Base-by-base conservation (phyloP, 2,113 vertebrate species). In the Paracanthobrama guichenoti region DNA sequence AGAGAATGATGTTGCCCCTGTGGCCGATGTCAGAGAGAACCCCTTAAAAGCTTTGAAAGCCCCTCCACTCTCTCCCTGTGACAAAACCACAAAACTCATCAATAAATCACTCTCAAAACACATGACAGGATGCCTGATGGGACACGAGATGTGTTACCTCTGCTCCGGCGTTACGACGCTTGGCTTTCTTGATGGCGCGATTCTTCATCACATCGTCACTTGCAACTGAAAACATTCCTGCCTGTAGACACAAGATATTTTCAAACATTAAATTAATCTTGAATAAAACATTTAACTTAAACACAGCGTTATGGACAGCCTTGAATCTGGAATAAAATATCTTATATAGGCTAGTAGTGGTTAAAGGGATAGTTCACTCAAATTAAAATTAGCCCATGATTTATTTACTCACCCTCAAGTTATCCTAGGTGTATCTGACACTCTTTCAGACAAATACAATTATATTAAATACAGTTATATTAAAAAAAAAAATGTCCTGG, bases 41-140 rank as follows among this genome's bases (percentile, higher is more conserved):
- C 98, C 98, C 92, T 97, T 96, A 83, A 99, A 99, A 0, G 95
- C 95, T 92, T 97, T 98, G 90, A 99, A 98, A 46, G 97, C 93
- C n/a, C 94, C 95, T 75, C 92, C 91, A 0, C 87, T 86, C 35
- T 98, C 97, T 3, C 93, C 84, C 98, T 99, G 89, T 11, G 90
- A 86, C 39, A 82, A 62, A 84, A 0, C 13, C 0, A 85, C 85
- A 72, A 48, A 79, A 74, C 22, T 53, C 35, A 77, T 69, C 20
- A 0, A 57, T 84, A 48, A 87, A 87, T 82, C 16, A 86, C 57
- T 39, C 10, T 50, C 9, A 3, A 2, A 77, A 84, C 20, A 64
- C 6, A 24, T 1, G 6, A 24, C 28, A 2, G 18, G 13, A 28
- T 8, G 71, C n/a, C 28, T 48, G 16, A 60, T 14, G 26, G 71